These are phyloP conservation scores for Schizaphis graminum DNA, from an alignment of 2,888 invertebrate species.

Conservation along the genomic window DNA sequence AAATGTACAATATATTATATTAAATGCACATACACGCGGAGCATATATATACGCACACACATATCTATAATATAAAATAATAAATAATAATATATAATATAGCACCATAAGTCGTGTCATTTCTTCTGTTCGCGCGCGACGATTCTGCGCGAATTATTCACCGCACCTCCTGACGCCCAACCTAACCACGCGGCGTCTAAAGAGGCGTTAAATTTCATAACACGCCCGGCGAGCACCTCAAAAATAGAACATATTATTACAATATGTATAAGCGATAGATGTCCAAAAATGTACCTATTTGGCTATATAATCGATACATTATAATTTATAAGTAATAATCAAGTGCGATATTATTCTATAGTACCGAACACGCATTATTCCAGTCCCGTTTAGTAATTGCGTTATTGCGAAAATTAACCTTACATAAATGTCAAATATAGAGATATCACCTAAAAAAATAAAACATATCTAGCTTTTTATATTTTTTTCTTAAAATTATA, in stretches of 20 bases:
- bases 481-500: neutral
- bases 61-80: neutral
- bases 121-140: neutral
- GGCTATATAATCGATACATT: neutral
- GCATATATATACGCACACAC: neutral
- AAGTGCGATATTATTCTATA: neutral
- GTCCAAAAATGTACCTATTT: neutral
- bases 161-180: neutral
- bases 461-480: neutral
- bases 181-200: neutral
- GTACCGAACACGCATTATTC: neutral
- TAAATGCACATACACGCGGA: neutral
- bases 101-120: neutral
- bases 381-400: neutral
- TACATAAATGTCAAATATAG: neutral
- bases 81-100: slow-evolving; percentile 5
- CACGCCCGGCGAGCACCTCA: neutral
- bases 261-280: neutral
- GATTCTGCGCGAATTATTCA: neutral
- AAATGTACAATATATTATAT: slow-evolving; percentile 9
- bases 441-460: neutral
- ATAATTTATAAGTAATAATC: neutral
- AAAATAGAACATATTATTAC: neutral
- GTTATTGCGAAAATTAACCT: neutral
- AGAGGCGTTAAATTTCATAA: neutral